phyloP scores from a whole-genome alignment of 2,797 vertebrate species.

The Phoebastria nigripes region DNA sequence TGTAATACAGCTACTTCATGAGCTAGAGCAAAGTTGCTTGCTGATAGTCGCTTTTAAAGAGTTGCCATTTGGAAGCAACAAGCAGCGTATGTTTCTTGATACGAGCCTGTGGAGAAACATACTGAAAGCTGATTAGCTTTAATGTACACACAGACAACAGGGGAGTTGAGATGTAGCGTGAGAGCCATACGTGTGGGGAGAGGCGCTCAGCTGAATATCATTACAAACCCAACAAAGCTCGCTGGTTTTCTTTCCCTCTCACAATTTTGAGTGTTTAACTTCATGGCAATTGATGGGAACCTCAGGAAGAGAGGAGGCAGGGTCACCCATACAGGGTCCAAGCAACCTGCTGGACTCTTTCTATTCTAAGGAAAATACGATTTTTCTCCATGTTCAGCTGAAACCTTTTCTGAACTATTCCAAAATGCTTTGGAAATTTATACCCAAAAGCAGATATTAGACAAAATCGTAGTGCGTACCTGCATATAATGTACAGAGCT shows the following conservation, averaged over 20 bases:
- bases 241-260: not conserved
- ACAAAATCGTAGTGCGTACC: not conserved
- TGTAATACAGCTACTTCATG: not conserved
- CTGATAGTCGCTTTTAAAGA: not conserved
- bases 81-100: not conserved
- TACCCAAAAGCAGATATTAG: not conserved
- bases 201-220: fast-evolving
- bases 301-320: not conserved
- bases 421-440: not conserved
- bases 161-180: not conserved
- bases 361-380: fast-evolving
- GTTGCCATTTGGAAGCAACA: not conserved
- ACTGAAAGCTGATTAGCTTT: not conserved
- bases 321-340: fast-evolving
- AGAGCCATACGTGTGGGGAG: fast-evolving
- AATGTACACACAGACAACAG: not conserved
- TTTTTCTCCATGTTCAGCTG: fast-evolving
- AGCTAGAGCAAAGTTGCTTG: not conserved
- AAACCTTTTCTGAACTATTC: not conserved
- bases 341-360: not conserved
- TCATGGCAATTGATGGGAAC: not conserved
- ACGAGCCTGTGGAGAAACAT: not conserved
- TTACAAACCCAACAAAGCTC: not conserved
- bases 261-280: not conserved
- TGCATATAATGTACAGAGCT: fast-evolving